Percentiles rank a stretch among this genome's conserved stretches.
Conservation (phyloP, 2,113 vertebrate species). For the Mormyrus lacerda region DNA sequence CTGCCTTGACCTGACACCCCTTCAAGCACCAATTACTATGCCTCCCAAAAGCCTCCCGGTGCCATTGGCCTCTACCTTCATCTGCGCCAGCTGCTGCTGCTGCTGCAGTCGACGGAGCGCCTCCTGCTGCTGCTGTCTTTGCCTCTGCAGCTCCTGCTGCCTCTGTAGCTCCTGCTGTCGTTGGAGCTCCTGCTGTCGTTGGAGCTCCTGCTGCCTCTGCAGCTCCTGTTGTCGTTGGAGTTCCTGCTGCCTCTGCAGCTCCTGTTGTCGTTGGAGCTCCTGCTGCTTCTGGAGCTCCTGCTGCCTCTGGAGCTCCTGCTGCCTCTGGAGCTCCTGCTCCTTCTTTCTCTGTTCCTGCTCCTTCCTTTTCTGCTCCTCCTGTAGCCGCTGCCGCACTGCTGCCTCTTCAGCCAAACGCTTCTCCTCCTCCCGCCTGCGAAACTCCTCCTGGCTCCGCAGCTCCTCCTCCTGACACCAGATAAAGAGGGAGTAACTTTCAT, state of each 20-base stretch:
- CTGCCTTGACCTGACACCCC: not conserved
- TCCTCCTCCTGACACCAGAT: slow-evolving; percentile 73
- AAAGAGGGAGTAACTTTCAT: not conserved
- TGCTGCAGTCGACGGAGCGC: slow-evolving; percentile 84
- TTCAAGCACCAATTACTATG: not conserved
- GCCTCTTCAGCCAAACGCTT: slow-evolving; percentile 72
- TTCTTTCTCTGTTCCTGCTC: slow-evolving; percentile 72
- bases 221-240: slow-evolving; percentile 64
- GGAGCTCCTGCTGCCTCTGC: slow-evolving; percentile 65
- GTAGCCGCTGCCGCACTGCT: slow-evolving; percentile 68
- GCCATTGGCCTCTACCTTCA: slow-evolving; percentile 71
- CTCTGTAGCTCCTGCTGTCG: slow-evolving; percentile 47
- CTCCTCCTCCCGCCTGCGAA: slow-evolving; percentile 64
- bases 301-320: slow-evolving; percentile 71
- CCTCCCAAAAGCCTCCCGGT: not conserved
- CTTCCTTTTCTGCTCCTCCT: slow-evolving; percentile 68
- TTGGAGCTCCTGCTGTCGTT: slow-evolving; percentile 67
- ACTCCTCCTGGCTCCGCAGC: slow-evolving; percentile 78
- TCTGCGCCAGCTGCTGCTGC: slow-evolving; percentile 92
- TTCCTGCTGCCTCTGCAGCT: slow-evolving; percentile 63
- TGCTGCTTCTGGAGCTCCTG: slow-evolving; percentile 74
- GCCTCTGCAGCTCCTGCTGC: slow-evolving; percentile 69
- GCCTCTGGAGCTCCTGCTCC: slow-evolving; percentile 76
- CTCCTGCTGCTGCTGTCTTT: slow-evolving; percentile 79
- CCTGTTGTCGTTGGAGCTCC: slow-evolving; percentile 82